phyloP scores from a whole-genome alignment of 2,797 vertebrate genomes.

The Lagorchestes hirsutus region DNA sequence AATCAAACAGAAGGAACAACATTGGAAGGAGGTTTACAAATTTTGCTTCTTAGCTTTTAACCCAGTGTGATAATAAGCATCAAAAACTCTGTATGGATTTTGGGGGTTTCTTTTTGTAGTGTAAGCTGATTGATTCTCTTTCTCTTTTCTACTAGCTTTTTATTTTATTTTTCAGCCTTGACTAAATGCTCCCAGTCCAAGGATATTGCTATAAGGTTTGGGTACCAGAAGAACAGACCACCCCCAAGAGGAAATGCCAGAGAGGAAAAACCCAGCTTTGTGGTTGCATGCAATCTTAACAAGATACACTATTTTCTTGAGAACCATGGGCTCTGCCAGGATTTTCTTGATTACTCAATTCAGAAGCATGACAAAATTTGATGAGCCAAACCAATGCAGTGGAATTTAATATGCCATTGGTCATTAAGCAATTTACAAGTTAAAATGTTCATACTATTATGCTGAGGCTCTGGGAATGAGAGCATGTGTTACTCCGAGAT shows the following conservation, averaged over 20 bases:
- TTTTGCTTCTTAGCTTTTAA: neutral
- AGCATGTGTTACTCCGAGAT: constrained; percentile 42
- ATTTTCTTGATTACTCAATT: constrained; percentile 75
- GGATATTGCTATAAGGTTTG: constrained; percentile 76
- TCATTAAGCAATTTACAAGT: constrained; percentile 46
- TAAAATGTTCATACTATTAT: constrained; percentile 52
- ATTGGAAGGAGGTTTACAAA: neutral
- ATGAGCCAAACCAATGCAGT: constrained; percentile 49
- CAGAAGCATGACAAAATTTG: constrained; percentile 73
- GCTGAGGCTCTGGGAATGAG: constrained; percentile 60
- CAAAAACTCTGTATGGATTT: neutral
- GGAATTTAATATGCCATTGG: constrained; percentile 58
- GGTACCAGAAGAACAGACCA: constrained; percentile 81
- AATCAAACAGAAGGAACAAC: neutral
- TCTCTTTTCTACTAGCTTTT: constrained; percentile 8
- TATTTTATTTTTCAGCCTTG: constrained; percentile 31
- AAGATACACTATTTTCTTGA: constrained; percentile 63
- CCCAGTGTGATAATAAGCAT: neutral
- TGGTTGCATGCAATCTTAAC: constrained; percentile 37
- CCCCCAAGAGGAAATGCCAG: constrained; percentile 80
- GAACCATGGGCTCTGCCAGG: constrained; percentile 73
- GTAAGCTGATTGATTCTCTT: neutral
- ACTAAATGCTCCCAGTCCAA: constrained; percentile 72
- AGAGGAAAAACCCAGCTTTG: constrained; percentile 74
- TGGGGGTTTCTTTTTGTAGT: neutral